Conservation (phyloP, 2,113 vertebrate genomes). For the Ceyx melanurus region DNA sequence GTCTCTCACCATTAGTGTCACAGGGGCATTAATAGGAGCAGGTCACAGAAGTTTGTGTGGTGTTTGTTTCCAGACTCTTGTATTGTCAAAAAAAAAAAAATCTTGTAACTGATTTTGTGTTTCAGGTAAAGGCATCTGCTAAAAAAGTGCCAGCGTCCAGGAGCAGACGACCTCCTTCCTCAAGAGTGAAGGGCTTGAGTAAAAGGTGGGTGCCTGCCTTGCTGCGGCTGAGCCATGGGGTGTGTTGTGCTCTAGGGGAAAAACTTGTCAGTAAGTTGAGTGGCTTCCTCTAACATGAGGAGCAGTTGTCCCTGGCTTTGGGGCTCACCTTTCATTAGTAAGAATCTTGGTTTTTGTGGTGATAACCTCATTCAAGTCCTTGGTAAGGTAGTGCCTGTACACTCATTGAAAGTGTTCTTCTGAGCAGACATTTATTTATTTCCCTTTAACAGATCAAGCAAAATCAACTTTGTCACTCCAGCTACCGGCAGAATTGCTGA, state of each 20-base stretch:
- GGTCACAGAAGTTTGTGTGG: neutral
- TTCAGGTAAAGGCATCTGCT: constrained; percentile 31
- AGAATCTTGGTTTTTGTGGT: neutral
- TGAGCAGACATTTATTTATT: neutral
- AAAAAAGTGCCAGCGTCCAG: neutral
- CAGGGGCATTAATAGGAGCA: neutral
- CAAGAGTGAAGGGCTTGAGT: neutral
- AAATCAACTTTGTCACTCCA: constrained; percentile 61
- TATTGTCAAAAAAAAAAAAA: no score
- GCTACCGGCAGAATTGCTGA: constrained; percentile 45
- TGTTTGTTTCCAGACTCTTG: neutral
- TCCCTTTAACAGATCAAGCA: constrained; percentile 64
- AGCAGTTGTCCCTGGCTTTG: neutral
- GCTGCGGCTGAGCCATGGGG: neutral
- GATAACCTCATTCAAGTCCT: neutral
- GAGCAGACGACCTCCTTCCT: constrained; percentile 37
- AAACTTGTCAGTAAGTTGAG: neutral
- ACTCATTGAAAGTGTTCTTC: neutral
- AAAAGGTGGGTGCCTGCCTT: neutral
- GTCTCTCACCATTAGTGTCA: no score
- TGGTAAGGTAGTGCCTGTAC: neutral
- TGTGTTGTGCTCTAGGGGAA: no score
- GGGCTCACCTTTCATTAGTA: neutral
- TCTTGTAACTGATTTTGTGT: neutral
- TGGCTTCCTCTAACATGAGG: neutral